Conservation (phyloP, 2,113 vertebrate species). For the Toxotes chatareus region DNA sequence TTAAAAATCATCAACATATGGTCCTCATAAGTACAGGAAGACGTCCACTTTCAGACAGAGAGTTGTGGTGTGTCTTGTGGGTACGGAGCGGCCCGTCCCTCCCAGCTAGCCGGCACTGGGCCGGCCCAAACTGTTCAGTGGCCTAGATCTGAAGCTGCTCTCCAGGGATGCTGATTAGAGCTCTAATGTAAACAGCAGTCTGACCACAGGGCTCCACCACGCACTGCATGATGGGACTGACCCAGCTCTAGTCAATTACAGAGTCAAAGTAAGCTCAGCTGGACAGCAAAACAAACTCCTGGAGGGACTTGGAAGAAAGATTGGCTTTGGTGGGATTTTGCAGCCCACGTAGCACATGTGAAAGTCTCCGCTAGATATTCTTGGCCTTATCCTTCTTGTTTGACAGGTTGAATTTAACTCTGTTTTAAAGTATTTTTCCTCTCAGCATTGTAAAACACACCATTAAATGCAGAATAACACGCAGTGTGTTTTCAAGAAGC, state of each 20-base stretch:
- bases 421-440: constrained; percentile 21
- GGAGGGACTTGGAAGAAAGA: constrained; percentile 41
- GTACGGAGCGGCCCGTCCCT: constrained; percentile 49
- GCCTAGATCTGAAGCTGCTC: constrained; percentile 79
- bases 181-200: constrained; percentile 83
- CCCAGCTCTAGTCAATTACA: constrained; percentile 76
- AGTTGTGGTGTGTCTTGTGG: constrained; percentile 33
- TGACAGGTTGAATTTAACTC: constrained; percentile 28
- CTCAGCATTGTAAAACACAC: constrained; percentile 24
- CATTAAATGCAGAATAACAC: constrained; percentile 10
- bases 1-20: neutral
- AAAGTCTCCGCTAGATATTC: constrained; percentile 33
- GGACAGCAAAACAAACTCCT: constrained; percentile 67
- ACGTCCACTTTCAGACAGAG: neutral
- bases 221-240: constrained; percentile 81
- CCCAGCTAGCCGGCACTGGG: constrained; percentile 48
- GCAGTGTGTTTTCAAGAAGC: neutral
- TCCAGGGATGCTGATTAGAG: constrained; percentile 84
- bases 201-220: constrained; percentile 76
- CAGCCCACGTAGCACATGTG: constrained; percentile 44
- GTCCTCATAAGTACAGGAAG: constrained; percentile 21
- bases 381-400: neutral
- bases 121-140: constrained; percentile 70
- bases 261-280: constrained; percentile 68
- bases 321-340: constrained; percentile 35